Conservation (phyloP, 2,797 vertebrate species). For the Crotalus adamanteus region DNA sequence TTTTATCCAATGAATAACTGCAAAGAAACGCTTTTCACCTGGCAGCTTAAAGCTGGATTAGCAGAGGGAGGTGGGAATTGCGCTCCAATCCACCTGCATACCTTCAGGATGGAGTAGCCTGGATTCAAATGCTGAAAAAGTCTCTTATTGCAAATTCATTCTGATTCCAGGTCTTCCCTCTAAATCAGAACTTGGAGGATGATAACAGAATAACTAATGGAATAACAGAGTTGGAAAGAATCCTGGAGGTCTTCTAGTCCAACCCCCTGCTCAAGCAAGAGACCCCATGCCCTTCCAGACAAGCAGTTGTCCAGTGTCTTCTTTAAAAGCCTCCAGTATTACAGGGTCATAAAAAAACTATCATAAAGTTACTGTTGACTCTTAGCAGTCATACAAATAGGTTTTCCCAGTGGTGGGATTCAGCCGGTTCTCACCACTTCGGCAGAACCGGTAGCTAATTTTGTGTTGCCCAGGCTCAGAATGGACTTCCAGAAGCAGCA, state of each 20-base stretch:
- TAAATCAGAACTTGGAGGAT: neutral
- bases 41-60: neutral
- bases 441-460: no score
- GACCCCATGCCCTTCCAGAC: neutral
- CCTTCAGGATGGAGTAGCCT: neutral
- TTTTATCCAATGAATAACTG: neutral
- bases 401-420: no score
- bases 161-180: neutral
- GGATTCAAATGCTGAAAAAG: neutral
- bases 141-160: neutral
- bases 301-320: neutral
- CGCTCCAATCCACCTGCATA: neutral
- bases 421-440: no score
- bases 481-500: no score
- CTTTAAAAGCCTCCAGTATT: neutral
- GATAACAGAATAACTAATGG: no score
- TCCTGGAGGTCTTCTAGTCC: neutral
- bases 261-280: neutral
- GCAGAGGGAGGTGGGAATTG: neutral
- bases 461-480: no score
- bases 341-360: no score
- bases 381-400: no score
- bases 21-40: neutral
- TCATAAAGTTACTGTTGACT: no score
- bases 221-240: neutral